Base-by-base conservation (phyloP, 2,888 invertebrate species). In the Andrena haemorrhoa region DNA sequence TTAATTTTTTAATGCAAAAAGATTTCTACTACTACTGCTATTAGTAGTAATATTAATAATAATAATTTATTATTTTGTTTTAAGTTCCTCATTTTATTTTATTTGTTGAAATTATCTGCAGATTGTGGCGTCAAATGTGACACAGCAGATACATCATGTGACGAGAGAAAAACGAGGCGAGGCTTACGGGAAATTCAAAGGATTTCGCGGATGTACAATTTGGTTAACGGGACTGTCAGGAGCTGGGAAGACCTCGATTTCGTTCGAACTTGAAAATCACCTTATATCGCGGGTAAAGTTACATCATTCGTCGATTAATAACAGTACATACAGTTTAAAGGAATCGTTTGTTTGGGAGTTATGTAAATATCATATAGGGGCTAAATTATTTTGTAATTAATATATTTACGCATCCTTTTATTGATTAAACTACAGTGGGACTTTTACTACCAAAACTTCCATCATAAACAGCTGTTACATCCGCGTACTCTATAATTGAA, bases 241-340 rank as follows among this genome's bases (percentile, higher is more conserved):
- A 0, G 99, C 99, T 76, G 99, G 99, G 20, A 99, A 99, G 95
- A 99, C 99, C 26, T 98, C 99, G 41, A 97, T 99, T 84, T 97
- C 99, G 1, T 87, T 87, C 29, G 75, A 98, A 77, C 95, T 99
- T 66, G 99, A 99, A 94, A 98, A 98, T 33, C 98, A 98, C 91
- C 95, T 99, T 69, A 97, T 98, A 0, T 96, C 97, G 26, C 89
- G 84, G 60, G 90, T 88, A 79, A 47, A 23, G 8, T 16, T 41
- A 53, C 51, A n/a, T 12, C 35, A 7, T 16, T 10, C 41, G 56
- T 23, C 10, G 23, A 23, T 49, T 41, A 23, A 2, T 12, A 20
- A 41, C 7, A 64, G 16, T 16, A 41, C 0, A 41, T 16, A 41
- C 16, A 41, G 4, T 41, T 41, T 41, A 41, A 16, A 41, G 4